These are phyloP conservation scores for Salmo trutta DNA, from an alignment of 2,797 vertebrate genomes.

Conservation along the genomic window DNA sequence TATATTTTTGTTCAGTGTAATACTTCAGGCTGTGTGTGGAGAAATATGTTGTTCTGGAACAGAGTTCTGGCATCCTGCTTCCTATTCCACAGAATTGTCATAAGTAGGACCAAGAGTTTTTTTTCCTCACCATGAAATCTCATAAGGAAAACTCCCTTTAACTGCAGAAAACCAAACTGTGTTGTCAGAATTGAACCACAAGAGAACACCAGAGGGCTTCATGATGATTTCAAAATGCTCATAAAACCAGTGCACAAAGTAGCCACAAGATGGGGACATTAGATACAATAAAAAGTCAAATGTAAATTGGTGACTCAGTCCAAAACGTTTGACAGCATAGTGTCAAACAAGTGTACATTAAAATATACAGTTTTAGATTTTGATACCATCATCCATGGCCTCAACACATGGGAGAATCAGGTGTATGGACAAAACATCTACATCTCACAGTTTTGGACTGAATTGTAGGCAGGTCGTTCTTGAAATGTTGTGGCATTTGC, in stretches of 20 bases:
- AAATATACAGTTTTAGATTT: no score
- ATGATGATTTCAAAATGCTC: neutral
- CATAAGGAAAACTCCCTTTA: neutral
- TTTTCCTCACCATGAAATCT: neutral
- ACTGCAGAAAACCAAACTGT: neutral
- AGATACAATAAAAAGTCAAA: neutral
- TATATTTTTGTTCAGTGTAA: no score
- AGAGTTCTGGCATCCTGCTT: neutral
- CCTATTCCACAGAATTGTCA: neutral
- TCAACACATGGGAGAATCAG: neutral
- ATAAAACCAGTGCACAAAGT: neutral
- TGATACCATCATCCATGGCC: no score
- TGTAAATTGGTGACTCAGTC: neutral
- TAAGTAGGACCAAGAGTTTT: neutral
- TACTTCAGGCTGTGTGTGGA: neutral
- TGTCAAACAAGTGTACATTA: neutral
- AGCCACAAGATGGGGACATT: neutral
- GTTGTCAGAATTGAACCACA: neutral
- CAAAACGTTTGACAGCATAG: neutral
- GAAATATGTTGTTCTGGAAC: neutral
- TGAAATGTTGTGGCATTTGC: no score
- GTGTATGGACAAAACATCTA: neutral
- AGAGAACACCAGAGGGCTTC: neutral
- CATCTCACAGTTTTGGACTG: no score
- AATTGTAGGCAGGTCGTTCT: no score